Evolutionary conservation across 2,888 invertebrate species (phyloP).

Genomic region (Neria commutata): DNA sequence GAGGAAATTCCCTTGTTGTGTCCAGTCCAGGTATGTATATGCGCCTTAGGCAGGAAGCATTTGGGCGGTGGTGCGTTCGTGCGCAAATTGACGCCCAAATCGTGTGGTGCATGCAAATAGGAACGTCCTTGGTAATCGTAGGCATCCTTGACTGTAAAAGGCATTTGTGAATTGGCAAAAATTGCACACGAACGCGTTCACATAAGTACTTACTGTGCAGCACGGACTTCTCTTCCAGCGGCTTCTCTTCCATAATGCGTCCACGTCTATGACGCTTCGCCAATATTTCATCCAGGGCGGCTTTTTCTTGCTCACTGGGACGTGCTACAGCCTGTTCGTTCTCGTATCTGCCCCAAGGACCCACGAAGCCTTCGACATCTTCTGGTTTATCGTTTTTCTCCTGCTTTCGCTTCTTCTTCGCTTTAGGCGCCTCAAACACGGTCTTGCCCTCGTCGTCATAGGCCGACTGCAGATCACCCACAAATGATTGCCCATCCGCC

Average conservation of each 20-base stretch:
- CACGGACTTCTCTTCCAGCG: constrained; percentile 92
- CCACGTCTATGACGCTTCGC: constrained; percentile 90
- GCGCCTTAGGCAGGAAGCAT: constrained; percentile 95
- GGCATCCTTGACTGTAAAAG: constrained; percentile 80
- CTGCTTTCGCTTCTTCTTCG: constrained; percentile 82
- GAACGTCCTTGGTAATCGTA: constrained; percentile 97
- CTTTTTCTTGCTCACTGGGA: constrained; percentile 92
- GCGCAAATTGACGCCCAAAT: constrained; percentile 87
- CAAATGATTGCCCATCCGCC: constrained; percentile 63
- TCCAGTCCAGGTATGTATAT: constrained; percentile 95
- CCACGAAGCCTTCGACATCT: constrained; percentile 93
- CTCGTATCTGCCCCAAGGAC: constrained; percentile 95
- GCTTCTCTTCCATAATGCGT: constrained; percentile 86
- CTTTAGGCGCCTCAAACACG: constrained; percentile 87
- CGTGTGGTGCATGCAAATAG: constrained; percentile 90
- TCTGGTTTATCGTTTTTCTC: constrained; percentile 86
- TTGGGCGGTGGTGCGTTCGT: constrained; percentile 89
- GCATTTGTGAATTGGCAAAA: too few relatives aligned
- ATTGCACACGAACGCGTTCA: too few relatives aligned
- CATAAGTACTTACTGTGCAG: constrained; percentile 76
- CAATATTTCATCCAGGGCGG: constrained; percentile 91
- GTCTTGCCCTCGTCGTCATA: constrained; percentile 80
- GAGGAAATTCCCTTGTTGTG: constrained; percentile 96
- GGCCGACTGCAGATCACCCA: constrained; percentile 70
- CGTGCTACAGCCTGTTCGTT: constrained; percentile 88